phyloP scores from a whole-genome alignment of 2,888 invertebrate genomes.

The Carpatolechia fugitivella region DNA sequence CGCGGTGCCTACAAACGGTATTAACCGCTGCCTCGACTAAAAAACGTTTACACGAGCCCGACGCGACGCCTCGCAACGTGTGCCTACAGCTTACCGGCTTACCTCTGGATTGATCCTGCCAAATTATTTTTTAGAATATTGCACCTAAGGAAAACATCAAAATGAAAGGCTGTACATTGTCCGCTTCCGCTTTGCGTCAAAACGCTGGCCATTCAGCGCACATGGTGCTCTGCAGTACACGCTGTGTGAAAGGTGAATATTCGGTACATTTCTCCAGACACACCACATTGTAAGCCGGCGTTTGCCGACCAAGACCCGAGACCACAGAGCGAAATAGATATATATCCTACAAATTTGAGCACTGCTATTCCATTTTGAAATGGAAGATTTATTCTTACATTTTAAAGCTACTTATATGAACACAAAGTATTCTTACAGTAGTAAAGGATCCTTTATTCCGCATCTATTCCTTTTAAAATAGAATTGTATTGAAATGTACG shows the following conservation, averaged over 20 bases:
- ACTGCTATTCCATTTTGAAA: background rate
- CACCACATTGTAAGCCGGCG: slow-evolving; percentile 5
- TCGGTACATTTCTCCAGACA: slow-evolving; percentile 13
- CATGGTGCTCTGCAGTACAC: slow-evolving; percentile 6
- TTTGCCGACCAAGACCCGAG: background rate
- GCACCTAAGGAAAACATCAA: background rate
- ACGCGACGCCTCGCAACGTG: slow-evolving; percentile 18
- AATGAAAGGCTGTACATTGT: background rate
- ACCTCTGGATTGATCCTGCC: background rate
- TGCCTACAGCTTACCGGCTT: background rate
- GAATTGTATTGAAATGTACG: slow-evolving; percentile 47
- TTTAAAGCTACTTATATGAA: slow-evolving; percentile 8
- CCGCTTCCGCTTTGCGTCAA: slow-evolving; percentile 2
- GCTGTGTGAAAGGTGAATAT: slow-evolving; percentile 14
- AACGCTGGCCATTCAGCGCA: background rate
- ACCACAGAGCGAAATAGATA: background rate
- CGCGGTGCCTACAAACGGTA: slow-evolving; percentile 42
- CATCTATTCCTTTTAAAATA: slow-evolving; percentile 37
- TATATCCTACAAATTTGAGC: background rate
- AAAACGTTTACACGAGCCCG: slow-evolving; percentile 38
- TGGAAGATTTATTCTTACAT: slow-evolving; percentile 4
- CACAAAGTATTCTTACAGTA: too few relatives aligned
- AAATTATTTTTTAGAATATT: background rate
- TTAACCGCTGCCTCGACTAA: slow-evolving; percentile 34
- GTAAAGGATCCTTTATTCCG: slow-evolving; percentile 30